phyloP scores from a whole-genome alignment of 2,113 vertebrate genomes.

The Tympanuchus pallidicinctus region DNA sequence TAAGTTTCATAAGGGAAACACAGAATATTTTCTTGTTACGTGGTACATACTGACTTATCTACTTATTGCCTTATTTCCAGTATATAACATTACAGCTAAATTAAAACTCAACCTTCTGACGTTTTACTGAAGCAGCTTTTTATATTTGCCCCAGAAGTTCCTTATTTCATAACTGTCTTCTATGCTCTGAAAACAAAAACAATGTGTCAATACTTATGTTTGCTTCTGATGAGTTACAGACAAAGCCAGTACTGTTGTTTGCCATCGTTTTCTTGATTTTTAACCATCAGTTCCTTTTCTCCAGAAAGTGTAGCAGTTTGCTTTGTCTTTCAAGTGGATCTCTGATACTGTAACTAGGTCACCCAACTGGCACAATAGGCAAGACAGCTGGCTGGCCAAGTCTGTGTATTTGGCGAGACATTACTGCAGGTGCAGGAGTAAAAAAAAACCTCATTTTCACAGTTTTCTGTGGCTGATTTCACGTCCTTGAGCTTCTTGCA shows the following conservation, averaged over 20 bases:
- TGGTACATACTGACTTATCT: not conserved
- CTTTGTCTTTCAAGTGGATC: not conserved
- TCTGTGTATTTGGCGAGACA: not conserved
- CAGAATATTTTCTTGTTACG: not conserved
- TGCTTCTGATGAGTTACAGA: not conserved
- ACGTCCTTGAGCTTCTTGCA: conserved; percentile 13
- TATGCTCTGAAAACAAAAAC: not conserved
- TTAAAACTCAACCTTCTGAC: not conserved
- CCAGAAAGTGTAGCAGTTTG: not conserved
- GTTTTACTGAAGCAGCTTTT: not conserved
- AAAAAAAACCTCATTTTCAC: not conserved
- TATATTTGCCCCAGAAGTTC: not conserved
- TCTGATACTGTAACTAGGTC: not conserved
- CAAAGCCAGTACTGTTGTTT: not conserved
- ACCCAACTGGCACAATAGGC: not conserved
- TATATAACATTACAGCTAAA: not conserved
- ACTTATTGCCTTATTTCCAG: not conserved
- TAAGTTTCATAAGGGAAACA: not conserved
- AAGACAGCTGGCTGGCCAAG: conserved; percentile 19
- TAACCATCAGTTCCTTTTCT: not conserved
- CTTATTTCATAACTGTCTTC: not conserved
- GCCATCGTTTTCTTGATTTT: not conserved
- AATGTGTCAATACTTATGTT: not conserved
- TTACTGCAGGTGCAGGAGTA: conserved; percentile 17
- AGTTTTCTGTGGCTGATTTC: not conserved